Evolutionary conservation across 2,888 invertebrate genomes (phyloP), one percentile per base, ranked within the genome.

Genomic region (Metallyticus violacea): DNA sequence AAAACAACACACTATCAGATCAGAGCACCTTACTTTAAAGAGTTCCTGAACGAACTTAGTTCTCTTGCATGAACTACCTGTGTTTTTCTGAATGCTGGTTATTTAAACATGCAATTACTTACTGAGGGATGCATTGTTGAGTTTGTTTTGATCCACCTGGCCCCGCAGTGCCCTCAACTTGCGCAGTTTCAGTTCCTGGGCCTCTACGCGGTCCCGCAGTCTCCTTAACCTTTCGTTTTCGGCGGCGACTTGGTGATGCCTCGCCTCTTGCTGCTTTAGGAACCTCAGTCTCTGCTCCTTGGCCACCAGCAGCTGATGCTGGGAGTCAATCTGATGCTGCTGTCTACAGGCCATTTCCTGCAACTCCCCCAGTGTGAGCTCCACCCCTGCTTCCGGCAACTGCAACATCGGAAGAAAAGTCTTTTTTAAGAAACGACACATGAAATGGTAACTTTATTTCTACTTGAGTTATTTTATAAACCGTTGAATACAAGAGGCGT

Each of bases 301-400:
- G 90, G 97, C 97, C 91, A 97, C 96, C 91, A 98, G 94, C 93
- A 97, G 94, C 93, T 96, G 95, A 92, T 97, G 97, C 94, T 99
- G 99, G 91, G 97, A 96, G 94, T 98, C 98, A 92, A 99, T 98
- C 95, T 99, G 98, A 93, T 98, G 97, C 94, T 99, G 98, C 94
- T 99, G 99, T 91, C 98, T 95, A 92, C 97, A 95, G 92, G 99
- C 99, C 98, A 99, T 98, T 92, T 98, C 98, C 94, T 98, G 98
- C 94, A 99, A 96, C 95, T 99, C 98, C 92, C 96, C 96, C 94
- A 98, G 95, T 92, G 97, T 97, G 94, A 97, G 94, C 96, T 96
- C 96, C 94, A 96, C 96, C 93, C 97, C 97, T 15, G 40, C 40
- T 95, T 96, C 96, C 94, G 96, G 96, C 96, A 97, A 95, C 97